Base-by-base conservation (phyloP, 2,113 vertebrate species). In the Mystacornis crossleyi region DNA sequence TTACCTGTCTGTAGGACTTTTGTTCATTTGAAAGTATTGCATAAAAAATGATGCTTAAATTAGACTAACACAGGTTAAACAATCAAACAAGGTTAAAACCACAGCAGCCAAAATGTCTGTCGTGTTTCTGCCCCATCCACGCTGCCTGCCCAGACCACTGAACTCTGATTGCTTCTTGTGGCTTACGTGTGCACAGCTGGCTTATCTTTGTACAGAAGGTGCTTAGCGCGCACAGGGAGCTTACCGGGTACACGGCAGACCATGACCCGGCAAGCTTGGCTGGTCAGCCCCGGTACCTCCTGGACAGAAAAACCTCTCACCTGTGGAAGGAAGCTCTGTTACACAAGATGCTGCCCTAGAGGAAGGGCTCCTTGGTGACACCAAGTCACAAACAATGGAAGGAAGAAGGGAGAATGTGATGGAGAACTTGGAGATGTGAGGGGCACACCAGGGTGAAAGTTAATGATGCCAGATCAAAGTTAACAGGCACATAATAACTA, bases 151-250 rank as follows among this genome's bases (percentile, higher is more conserved):
- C 29, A 55, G 26, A 53, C 14, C 40, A 6, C 10, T 43, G 65
- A 18, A 12, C 38, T 73, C 1, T 2, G 20, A 28, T 66, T 74
- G 51, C 54, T 65, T 80, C 47, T 26, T n/a, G 50, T 54, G 47
- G 26, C 45, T 93, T 40, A 50, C 1, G 0, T 9, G 33, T 25
- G 29, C 47, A 16, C 66, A 33, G 47, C 40, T 71, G 42, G 34
- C 54, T 29, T 51, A 12, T 43, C 57, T 87, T 18, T 14, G 48
- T n/a, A 25, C 47, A 19, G 54, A 38, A 57, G 45, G 65, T 4
- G 17, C 15, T 43, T 47, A 4, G 64, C 0, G 0, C 1, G 17
- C 60, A 4, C 7, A 12, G 10, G 48, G n/a, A 74, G 66, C 1
- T 66, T 51, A 0, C 78, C 53, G 2, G 1, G 29, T 28, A 25